Evolutionary conservation across 2,888 invertebrate species (phyloP), one percentile per base, ranked within the genome.

Genomic region (Protodeltote pygarga): DNA sequence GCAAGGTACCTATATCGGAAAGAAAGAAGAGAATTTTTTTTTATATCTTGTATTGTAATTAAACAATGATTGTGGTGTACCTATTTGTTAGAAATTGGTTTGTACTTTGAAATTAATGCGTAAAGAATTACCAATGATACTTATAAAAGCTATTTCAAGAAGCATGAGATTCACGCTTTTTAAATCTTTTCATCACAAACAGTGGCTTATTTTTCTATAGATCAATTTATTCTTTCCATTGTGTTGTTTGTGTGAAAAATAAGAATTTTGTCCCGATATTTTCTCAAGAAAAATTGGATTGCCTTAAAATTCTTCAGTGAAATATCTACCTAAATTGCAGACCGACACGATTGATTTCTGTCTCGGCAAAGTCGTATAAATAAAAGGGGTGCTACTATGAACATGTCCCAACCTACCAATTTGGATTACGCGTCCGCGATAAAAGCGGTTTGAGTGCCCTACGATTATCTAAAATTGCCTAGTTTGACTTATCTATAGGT

Each of bases 351-450:
- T 41, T 54, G 37, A 54, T 48, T 57, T 37, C n/a, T 20, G 13
- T 38, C 11, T 25, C 13, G 8, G 14, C 10, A 27, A 38, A 52
- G 10, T 57, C 27, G 39, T 35, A 13, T 2, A 28, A 45, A 45
- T 47, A 32, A 45, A 47, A 33, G 10, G 0, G 5, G 6, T 1
- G 4, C n/a, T n/a, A 1, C 8, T 34, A 5, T 47, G 44, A 16
- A 42, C 32, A n/a, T 17, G 17, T 10, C 47, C 35, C 21, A 35
- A 46, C n/a, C 10, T 21, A 42, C 34, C 52, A 58, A 52, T 57
- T 68, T 61, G 29, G 46, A 31, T 48, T 37, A 54, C 29, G 42
- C 42, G 33, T 21, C 27, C 9, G 11, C 29, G 29, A 46, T 67
- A 50, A 40, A 57, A 49, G 31, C 11, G 8, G 37, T 21, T 31